These are phyloP conservation scores for Cremastinae sp. DNA, from an alignment of 2,888 invertebrate species.

Conservation along the genomic window DNA sequence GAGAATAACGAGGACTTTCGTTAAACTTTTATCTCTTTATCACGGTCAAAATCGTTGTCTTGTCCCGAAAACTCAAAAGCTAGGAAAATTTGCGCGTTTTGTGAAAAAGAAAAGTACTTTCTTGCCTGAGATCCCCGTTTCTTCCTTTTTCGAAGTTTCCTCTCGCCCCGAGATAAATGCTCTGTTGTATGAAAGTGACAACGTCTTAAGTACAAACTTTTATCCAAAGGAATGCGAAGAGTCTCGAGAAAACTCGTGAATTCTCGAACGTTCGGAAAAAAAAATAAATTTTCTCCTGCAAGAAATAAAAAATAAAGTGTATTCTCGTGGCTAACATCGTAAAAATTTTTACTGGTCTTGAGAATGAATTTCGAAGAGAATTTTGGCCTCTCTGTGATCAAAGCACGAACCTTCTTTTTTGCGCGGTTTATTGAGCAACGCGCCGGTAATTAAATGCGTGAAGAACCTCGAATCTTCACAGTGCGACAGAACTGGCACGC, in stretches of 20 bases:
- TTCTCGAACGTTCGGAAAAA: not conserved
- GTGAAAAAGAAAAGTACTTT: constrained; percentile 47
- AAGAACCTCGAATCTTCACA: constrained; percentile 20
- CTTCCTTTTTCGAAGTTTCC: not conserved
- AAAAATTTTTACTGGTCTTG: not conserved
- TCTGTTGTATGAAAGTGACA: constrained; percentile 28
- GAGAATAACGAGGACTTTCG: constrained; percentile 8
- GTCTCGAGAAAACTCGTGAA: constrained; percentile 12
- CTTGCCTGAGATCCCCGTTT: constrained; percentile 46
- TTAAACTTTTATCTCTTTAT: not conserved
- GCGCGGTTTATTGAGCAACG: constrained; percentile 44
- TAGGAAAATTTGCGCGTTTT: constrained; percentile 23
- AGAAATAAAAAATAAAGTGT: not conserved
- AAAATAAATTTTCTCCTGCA: not conserved
- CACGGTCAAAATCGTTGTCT: constrained; percentile 13
- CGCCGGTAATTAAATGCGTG: constrained; percentile 40
- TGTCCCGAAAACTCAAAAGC: constrained; percentile 13
- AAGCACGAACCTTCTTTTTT: constrained; percentile 12
- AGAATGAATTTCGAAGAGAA: not conserved
- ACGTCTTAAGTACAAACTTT: constrained; percentile 25
- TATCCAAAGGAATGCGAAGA: constrained; percentile 12
- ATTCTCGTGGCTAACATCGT: too few species aligned
- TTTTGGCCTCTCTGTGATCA: not conserved
- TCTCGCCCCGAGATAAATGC: constrained; percentile 27
- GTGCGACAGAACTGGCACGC: constrained; percentile 18